A percentile compares a stretch with the other conserved stretches of the same genome.
These are phyloP conservation scores for Cephalopterus ornatus DNA, from an alignment of 2,113 vertebrate species.

Conservation along the genomic window DNA sequence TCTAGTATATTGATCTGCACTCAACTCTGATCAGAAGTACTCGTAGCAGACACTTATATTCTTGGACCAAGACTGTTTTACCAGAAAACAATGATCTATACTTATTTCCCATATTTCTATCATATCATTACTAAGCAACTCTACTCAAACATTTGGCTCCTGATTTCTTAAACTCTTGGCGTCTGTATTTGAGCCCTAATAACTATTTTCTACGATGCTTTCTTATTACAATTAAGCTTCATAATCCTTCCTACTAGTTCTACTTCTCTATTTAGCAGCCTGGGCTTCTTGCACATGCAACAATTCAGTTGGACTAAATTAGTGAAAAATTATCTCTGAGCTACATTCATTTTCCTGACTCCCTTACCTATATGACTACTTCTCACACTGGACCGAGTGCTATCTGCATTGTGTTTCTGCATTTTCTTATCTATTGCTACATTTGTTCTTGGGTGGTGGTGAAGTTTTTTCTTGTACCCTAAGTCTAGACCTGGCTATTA, in stretches of 20 bases:
- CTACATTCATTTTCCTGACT: neutral
- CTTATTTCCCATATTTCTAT: neutral
- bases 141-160: neutral
- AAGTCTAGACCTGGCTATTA: neutral
- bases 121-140: neutral
- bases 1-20: neutral
- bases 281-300: neutral
- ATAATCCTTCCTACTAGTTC: neutral
- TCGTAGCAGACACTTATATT: neutral
- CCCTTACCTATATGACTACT: neutral
- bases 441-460: neutral
- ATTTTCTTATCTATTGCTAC: neutral
- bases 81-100: neutral
- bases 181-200: neutral
- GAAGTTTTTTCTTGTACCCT: neutral
- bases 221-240: neutral
- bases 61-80: neutral
- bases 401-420: neutral
- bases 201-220: neutral
- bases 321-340: neutral
- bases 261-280: neutral
- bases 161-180: neutral
- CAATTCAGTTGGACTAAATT: neutral
- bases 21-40: neutral
- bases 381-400: neutral